phyloP scores from a whole-genome alignment of 2,797 vertebrate genomes.

The Florisuga fusca region DNA sequence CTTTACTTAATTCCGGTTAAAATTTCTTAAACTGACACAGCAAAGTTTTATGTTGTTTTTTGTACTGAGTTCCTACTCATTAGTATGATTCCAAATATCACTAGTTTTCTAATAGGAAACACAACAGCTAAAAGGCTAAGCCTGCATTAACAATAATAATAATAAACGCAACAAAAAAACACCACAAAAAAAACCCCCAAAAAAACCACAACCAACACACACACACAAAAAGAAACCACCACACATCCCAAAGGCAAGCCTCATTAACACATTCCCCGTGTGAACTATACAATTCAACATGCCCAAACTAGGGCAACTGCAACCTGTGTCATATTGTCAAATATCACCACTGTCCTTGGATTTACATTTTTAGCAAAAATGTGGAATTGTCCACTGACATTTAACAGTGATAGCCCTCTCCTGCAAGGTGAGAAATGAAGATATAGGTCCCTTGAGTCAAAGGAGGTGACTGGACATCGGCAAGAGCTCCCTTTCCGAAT shows the following conservation, averaged over 20 bases:
- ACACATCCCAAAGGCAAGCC: not conserved
- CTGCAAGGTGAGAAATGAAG: not conserved
- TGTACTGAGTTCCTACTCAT: not conserved
- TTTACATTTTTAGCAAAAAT: not conserved
- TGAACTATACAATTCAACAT: not conserved
- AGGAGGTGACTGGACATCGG: not conserved
- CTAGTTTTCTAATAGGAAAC: not conserved
- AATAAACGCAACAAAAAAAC: too few species aligned
- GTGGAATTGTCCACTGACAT: not conserved
- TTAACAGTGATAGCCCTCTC: not conserved
- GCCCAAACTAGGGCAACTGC: not conserved
- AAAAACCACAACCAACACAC: too few species aligned
- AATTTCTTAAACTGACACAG: not conserved
- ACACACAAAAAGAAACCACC: too few species aligned
- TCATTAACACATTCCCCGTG: not conserved
- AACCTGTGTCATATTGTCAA: not conserved
- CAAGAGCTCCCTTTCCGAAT: not conserved
- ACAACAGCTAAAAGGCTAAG: not conserved
- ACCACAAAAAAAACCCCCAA: too few species aligned
- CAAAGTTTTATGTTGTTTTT: not conserved
- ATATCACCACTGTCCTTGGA: not conserved
- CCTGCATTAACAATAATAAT: not conserved
- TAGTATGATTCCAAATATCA: not conserved
- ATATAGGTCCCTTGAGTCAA: not conserved
- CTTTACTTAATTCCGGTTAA: not conserved